Evolutionary conservation across 2,797 vertebrate genomes (phyloP), one percentile per base, ranked within the genome.

Genomic region (Eurystomus glaucurus): DNA sequence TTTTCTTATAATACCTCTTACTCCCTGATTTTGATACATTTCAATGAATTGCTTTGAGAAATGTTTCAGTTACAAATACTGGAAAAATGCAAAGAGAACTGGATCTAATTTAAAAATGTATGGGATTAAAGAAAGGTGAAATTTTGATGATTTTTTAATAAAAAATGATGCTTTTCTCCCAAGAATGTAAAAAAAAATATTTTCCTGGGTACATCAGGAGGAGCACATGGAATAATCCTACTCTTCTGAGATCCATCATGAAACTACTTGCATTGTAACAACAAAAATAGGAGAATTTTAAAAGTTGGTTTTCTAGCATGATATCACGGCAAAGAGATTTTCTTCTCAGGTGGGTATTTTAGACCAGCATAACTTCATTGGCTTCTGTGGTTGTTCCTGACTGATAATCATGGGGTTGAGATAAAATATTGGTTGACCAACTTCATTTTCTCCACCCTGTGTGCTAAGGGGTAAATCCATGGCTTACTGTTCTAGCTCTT

Each of bases 101-200:
- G 19, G 66, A 46, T 33, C 13, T 74, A 9, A 58, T 88, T 66
- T 3, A 50, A 29, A 70, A 52, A 25, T 5, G 3, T n/a, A 9
- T 41, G 17, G n/a, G 66, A 62, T 58, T 81, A 54, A 54, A 84
- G 20, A 62, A 84, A 45, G 19, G 9, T 37, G 14, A 35, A 4
- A 3, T 65, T 33, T 51, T 31, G 0, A 4, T 45, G 35, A 16
- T 60, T 90, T 91, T 83, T 21, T 26, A 62, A 3, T 17, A 16
- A 61, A 37, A 72, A 70, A 3, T 4, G 0, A 6, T 23, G 5
- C 1, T 58, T 85, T 70, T 37, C 9, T 25, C 1, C 0, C 9
- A 37, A 37, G 20, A 74, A 70, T 3, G 2, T 46, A 41, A 62
- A 77, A 1, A 10, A 23, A 69, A 69, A 28, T 16, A 9, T 29